A percentile compares a stretch with the other conserved stretches of the same genome.
Evolutionary conservation across 2,888 invertebrate genomes (phyloP).

Genomic region (Hydropsyche betteni): DNA sequence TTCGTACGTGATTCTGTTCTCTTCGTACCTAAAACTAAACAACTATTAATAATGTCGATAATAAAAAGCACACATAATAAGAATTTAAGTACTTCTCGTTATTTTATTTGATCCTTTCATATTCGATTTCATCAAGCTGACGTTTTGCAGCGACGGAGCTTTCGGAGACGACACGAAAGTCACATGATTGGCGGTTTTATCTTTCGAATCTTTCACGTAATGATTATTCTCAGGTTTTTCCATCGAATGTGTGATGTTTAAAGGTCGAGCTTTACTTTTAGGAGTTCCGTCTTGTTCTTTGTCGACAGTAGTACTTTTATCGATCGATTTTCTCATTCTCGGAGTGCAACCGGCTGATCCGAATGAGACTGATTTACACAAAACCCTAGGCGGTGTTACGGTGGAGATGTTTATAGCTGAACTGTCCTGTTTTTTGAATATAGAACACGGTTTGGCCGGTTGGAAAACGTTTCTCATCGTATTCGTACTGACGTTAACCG

Average conservation of each 20-base stretch:
- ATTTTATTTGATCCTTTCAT: constrained; percentile 65
- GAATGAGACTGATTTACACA: constrained; percentile 52
- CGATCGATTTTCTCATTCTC: constrained; percentile 53
- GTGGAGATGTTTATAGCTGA: background rate
- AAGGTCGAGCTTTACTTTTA: constrained; percentile 54
- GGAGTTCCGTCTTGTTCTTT: constrained; percentile 45
- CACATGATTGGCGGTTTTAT: background rate
- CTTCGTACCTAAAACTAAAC: no score
- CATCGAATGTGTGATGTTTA: constrained; percentile 61
- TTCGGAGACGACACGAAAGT: constrained; percentile 8
- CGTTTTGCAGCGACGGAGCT: constrained; percentile 53
- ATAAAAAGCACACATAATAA: background rate
- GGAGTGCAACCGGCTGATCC: constrained; percentile 61
- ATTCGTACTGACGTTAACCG: background rate
- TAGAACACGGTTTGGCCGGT: constrained; percentile 45
- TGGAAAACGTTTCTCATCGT: constrained; percentile 39
- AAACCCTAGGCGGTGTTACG: constrained; percentile 42
- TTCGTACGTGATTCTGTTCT: no score
- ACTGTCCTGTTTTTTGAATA: constrained; percentile 28
- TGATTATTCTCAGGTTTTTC: constrained; percentile 24
- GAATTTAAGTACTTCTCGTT: background rate
- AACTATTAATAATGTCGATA: background rate
- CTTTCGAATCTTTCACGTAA: background rate
- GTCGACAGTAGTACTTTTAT: background rate
- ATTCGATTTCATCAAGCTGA: constrained; percentile 62